Percentiles rank a stretch among this genome's conserved stretches.
phyloP scores from a whole-genome alignment of 2,888 invertebrate genomes.

The Ethmia dodecea region DNA sequence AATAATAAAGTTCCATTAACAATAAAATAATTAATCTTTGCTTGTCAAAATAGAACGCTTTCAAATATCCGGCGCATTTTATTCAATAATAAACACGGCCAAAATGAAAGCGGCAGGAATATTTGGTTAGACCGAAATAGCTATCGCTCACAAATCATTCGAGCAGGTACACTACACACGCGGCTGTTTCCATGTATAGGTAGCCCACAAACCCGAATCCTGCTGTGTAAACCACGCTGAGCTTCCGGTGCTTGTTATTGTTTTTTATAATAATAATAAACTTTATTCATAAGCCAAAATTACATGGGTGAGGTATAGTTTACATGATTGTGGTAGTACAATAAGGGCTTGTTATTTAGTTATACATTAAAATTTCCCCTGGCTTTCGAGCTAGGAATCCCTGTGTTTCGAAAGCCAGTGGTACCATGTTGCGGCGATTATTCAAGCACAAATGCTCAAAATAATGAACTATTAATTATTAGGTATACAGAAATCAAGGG shows the following conservation, averaged over 20 bases:
- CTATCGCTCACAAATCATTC: conserved; percentile 62
- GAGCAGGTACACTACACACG: conserved; percentile 49
- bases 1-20: no score
- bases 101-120: conserved; percentile 63
- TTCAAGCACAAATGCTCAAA: no score
- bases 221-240: conserved; percentile 31
- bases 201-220: conserved; percentile 55
- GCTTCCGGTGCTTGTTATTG: conserved; percentile 37
- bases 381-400: no score
- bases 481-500: no score
- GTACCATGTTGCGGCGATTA: no score
- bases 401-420: no score
- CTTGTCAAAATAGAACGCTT: conserved; percentile 49
- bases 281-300: no score
- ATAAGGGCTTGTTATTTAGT: no score
- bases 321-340: no score
- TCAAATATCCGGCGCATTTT: conserved; percentile 51
- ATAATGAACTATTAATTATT: no score
- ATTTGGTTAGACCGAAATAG: conserved; percentile 64
- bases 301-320: no score
- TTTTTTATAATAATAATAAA: not conserved
- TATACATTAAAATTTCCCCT: no score
- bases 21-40: conserved; percentile 56
- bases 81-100: conserved; percentile 55
- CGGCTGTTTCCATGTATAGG: conserved; percentile 27